phyloP scores from a whole-genome alignment of 2,113 vertebrate genomes.

The Pluvialis apricaria region DNA sequence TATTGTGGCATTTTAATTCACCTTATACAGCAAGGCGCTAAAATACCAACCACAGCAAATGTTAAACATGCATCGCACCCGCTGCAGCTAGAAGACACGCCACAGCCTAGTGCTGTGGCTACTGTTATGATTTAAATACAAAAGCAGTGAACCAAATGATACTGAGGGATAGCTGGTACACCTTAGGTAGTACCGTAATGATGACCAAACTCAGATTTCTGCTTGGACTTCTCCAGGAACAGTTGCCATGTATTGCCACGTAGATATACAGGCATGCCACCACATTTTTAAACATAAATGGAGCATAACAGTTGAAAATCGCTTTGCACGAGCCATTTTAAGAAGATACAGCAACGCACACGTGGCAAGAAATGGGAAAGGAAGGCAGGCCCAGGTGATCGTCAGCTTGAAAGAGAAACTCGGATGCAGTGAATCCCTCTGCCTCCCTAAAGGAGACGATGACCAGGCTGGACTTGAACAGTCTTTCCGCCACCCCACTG shows the following conservation, averaged over 20 bases:
- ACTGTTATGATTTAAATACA: neutral
- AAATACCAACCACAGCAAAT: neutral
- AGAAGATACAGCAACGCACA: neutral
- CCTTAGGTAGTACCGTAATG: neutral
- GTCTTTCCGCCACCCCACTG: neutral
- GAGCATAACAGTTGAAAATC: neutral
- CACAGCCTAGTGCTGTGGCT: neutral
- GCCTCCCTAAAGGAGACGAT: neutral
- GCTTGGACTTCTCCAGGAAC: neutral
- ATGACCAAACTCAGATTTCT: neutral
- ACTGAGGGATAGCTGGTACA: neutral
- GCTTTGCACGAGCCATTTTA: neutral
- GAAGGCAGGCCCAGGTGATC: neutral
- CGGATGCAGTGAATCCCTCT: neutral
- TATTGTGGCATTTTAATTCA: neutral
- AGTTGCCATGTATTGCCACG: neutral
- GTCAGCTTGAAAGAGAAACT: neutral
- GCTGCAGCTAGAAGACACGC: neutral
- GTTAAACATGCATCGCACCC: too few species aligned
- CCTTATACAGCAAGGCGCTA: too few species aligned
- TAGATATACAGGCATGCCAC: neutral
- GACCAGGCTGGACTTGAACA: neutral
- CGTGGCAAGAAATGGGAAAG: neutral
- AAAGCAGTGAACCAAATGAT: neutral
- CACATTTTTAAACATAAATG: neutral